phyloP scores from a whole-genome alignment of 2,888 invertebrate species.

The Lamellibrachia columna region DNA sequence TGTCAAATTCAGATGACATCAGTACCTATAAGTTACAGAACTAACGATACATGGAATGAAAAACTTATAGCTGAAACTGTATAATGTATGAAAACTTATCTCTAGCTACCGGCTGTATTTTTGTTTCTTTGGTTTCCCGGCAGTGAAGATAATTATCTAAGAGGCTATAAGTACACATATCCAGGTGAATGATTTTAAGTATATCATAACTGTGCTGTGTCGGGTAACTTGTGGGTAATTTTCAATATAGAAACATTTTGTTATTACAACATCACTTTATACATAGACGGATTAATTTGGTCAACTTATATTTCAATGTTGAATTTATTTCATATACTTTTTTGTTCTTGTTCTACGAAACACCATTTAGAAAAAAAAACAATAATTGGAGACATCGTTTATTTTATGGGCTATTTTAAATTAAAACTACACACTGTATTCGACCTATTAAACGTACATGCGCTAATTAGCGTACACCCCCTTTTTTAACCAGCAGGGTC shows the following conservation, averaged over 20 bases:
- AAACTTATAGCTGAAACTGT: neutral
- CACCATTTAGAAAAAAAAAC: neutral
- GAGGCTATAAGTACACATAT: neutral
- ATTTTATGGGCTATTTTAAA: neutral
- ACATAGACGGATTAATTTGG: neutral
- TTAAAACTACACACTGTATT: no score
- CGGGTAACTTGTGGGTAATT: neutral
- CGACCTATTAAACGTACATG: no score
- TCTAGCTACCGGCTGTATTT: neutral
- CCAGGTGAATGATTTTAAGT: neutral
- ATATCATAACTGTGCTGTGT: neutral
- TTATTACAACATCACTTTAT: neutral
- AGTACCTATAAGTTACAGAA: no score
- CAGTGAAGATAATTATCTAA: neutral
- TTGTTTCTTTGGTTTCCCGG: neutral
- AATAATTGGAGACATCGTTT: neutral
- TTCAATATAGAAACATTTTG: neutral
- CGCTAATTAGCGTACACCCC: no score
- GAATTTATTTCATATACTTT: neutral
- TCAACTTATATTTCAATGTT: neutral
- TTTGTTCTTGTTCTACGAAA: neutral
- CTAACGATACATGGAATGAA: no score
- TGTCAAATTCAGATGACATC: no score
- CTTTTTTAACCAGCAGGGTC: no score
- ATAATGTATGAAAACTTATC: neutral